Evolutionary conservation across 2,888 invertebrate species (phyloP), one percentile per base, ranked within the genome.

Genomic region (Venusia cambrica): DNA sequence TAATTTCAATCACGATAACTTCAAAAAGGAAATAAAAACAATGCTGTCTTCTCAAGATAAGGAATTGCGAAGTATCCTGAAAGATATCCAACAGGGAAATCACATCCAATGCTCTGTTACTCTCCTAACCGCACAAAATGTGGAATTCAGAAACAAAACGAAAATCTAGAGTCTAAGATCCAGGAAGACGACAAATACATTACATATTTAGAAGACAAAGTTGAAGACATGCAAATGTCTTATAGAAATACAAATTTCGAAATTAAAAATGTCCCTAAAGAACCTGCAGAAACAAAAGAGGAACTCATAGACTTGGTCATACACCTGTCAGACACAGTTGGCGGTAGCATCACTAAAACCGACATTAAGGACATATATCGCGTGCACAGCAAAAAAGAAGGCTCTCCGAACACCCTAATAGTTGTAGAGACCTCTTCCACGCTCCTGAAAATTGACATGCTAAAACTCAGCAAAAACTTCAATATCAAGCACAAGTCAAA

Each of bases 401-500:
- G 18, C 2, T 4, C 7, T 3, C 18, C 6, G 4, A 18, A 18
- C 7, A 18, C 18, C 7, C 18, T 8, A 2, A 18, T 18, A 1
- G 7, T 18, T 18, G 33, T 33, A 2, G 29, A 38, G 12, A 29
- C 29, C 4, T n/a, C 20, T 3, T 29, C 33, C 5, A 38, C 38
- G n/a, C 7, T 33, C 4, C 5, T 29, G 2, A 38, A 33, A 7
- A 29, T 7, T 9, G 27, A 19, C 9, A 29, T 38, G n/a, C 4
- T 38, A 9, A 33, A 38, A 16, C 7, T 29, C 20, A 24, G 22
- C 5, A 38, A 38, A 13, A 20, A 17, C 9, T 38, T 33, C 12
- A 33, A 38, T 10, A 20, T 29, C 3, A 25, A 25, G 7, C 24
- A 33, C 5, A 28, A 29, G n/a, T 19, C 25, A 9, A 38, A 38